Evolutionary conservation across 2,797 vertebrate species (phyloP), one percentile per base, ranked within the genome.

Genomic region (Heteromormyrus szaboi): DNA sequence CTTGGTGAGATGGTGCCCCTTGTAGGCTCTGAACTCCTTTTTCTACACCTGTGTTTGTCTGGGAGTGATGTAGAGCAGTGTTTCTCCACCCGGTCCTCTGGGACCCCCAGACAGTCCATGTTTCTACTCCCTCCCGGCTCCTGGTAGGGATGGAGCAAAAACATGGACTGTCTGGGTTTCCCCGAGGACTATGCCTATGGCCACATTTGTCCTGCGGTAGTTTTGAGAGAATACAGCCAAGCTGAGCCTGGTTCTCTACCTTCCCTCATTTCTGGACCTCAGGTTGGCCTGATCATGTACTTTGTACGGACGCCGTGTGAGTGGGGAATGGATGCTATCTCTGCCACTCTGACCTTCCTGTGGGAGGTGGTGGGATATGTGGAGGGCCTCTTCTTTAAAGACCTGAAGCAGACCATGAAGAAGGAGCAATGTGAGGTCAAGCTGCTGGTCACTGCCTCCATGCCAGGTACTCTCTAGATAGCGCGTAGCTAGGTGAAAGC

Each of bases 341-440:
- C 99, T 0, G 99, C 99, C 90, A 99, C 99, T 0, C 93, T 99
- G 86, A 99, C 99, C 85, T 99, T 99, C 93, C 95, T 99, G 19
- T 99, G 99, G 99, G 98, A 99, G 94, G 98, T 99, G 91, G 99
- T 99, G 1, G 98, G 98, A 17, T 99, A 98, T 0, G 98, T 99
- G 53, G 99, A 99, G 93, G 98, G 99, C 14, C 97, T 99, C 1
- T 99, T 99, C 95, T 99, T 99, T 93, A 99, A 99, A 92, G 98
- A 99, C 89, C 97, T 99, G 89, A 99, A 99, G 92, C 98, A 99
- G 95, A 99, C 99, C 62, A 99, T 99, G 98, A 99, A 99, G 95
- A 99, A 99, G 91, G 98, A 99, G 90, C 99, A 99, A 91, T 99
- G 99, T 91, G 99, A 99, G 93, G 98, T 99, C 89, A 99, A 99